Conservation (phyloP, 2,888 invertebrate species). For the Eristalinus aeneus region DNA sequence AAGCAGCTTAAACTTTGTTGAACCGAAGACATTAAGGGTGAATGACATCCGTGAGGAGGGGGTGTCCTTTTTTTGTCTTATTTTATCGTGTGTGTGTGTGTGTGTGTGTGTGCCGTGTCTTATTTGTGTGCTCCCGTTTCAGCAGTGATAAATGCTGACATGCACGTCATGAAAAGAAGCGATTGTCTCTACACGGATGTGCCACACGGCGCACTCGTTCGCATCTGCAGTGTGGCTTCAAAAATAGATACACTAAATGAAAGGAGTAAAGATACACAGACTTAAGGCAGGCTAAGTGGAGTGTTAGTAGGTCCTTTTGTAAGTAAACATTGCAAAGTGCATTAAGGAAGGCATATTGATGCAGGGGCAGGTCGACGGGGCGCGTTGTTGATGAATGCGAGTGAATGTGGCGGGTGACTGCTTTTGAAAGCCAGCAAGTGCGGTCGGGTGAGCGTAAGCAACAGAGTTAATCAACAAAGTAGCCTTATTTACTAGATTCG, state of each 20-base stretch:
- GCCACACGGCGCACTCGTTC: background rate
- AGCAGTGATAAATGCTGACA: slow-evolving; percentile 60
- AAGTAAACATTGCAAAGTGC: background rate
- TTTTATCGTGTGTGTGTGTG: background rate
- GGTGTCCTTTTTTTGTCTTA: slow-evolving; percentile 45
- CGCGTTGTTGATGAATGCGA: background rate
- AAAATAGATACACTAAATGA: slow-evolving; percentile 18
- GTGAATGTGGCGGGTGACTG: background rate
- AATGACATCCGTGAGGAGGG: slow-evolving; percentile 57
- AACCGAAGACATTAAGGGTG: slow-evolving; percentile 66
- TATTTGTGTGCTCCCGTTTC: slow-evolving; percentile 19
- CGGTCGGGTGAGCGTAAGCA: background rate
- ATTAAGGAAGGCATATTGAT: background rate
- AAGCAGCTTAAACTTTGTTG: slow-evolving; percentile 57
- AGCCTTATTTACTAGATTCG: background rate
- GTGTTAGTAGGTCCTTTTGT: slow-evolving; percentile 12
- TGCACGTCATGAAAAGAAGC: slow-evolving; percentile 55
- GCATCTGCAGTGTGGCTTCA: slow-evolving; percentile 5
- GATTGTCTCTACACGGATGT: slow-evolving; percentile 45
- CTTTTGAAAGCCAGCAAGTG: background rate
- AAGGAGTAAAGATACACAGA: slow-evolving; percentile 3
- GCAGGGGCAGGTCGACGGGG: background rate
- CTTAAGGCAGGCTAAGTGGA: slow-evolving; percentile 5
- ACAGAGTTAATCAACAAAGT: background rate
- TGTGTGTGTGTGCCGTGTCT: background rate